Base-by-base conservation (phyloP, 2,888 invertebrate species). In the Slavum lentiscoides region DNA sequence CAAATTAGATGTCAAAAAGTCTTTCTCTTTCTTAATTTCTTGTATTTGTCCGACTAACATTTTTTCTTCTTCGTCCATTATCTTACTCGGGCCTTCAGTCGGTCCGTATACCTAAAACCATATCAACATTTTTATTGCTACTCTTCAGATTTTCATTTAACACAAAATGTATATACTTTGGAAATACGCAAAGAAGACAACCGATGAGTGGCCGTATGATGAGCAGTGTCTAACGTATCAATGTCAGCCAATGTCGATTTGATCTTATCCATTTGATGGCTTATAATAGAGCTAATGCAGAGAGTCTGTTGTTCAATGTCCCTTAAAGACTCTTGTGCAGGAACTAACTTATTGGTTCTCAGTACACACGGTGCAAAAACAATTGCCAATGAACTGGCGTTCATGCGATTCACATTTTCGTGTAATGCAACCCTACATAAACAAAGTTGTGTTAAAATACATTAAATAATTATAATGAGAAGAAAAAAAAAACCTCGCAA, bases 281-380 rank as follows among this genome's bases (percentile, higher is more conserved):
- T 90, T 74, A 97, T 93, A 82, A 97, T 93, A 83, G 94, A 93
- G 87, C 97, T 96, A 83, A 97, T 92, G 87, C 95, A 95, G 88
- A 92, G 90, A 74, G 95, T 96, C 87, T 96, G 96, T 74, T 93
- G 91, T 84, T 93, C 91, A 85, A 97, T 95, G 87, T 97, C 96
- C 85, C 92, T 92, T 83, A 97, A 89, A 85, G 95, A 94, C 87
- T 95, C 95, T 88, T 97, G 96, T 74, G 96, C 97, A 68, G 95
- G 95, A 84, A 95, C 91, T 83, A 91, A 88, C 86, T 94, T 92
- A 87, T 94, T 94, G 83, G 96, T 94, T 85, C 96, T 90, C 84
- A 97, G 89, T 82, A 97, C 93, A 87, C 97, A 97, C 70, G 97
- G 97, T 66, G 96, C 96, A 88, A 97, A 97, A 83, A 97, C 95